Conservation (phyloP, 1,140 invertebrate genomes). For the Sipha flava region DNA sequence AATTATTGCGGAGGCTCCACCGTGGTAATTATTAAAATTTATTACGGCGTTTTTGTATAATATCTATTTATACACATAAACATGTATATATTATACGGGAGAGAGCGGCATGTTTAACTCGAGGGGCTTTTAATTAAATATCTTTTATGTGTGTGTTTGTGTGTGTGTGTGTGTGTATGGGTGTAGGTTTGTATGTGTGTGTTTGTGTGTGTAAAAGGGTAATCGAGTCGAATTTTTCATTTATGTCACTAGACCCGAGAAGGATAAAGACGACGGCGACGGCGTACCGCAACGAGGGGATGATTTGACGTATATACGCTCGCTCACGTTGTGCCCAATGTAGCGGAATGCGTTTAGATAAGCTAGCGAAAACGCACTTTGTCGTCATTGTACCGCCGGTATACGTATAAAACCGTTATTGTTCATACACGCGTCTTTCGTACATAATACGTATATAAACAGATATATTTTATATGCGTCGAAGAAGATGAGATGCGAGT, state of each 20-base stretch:
- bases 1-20: neutral
- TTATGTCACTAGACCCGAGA: neutral
- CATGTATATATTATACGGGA: neutral
- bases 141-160: neutral
- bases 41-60: constrained; percentile 7
- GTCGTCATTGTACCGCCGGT: neutral
- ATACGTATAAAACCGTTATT: neutral
- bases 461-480: too few relatives aligned
- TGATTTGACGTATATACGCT: neutral
- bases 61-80: neutral
- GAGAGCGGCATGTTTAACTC: neutral
- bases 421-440: neutral
- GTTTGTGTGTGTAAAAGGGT: neutral
- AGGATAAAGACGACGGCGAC: neutral
- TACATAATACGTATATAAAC: too few relatives aligned
- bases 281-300: neutral
- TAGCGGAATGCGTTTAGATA: constrained; percentile 30
- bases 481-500: too few relatives aligned
- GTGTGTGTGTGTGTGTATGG: neutral
- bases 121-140: constrained; percentile 22
- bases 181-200: neutral
- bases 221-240: constrained; percentile 31
- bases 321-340: constrained; percentile 2
- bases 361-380: neutral
- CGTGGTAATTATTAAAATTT: constrained; percentile 28